Evolutionary conservation across 2,888 invertebrate species (phyloP).

Genomic region (Neoscelio sp.): DNA sequence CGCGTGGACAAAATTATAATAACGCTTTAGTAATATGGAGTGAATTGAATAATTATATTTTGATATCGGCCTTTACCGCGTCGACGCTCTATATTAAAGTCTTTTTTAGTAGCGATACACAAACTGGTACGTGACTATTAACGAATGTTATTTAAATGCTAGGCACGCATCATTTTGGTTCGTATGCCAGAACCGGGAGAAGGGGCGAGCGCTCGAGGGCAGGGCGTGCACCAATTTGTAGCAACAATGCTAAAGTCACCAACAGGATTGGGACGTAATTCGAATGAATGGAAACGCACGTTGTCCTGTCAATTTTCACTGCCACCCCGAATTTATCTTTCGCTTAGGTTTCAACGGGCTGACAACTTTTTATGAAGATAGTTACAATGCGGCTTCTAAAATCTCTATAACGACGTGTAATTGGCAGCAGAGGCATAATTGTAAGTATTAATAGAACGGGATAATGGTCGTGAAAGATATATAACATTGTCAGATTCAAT

Average conservation of each 20-base stretch:
- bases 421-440: constrained; percentile 46
- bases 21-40: constrained; percentile 23
- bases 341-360: constrained; percentile 76
- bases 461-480: neutral
- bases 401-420: constrained; percentile 46
- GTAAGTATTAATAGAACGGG: constrained; percentile 17
- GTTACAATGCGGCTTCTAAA: constrained; percentile 58
- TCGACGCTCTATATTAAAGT: constrained; percentile 42
- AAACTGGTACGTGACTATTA: constrained; percentile 71
- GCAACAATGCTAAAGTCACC: constrained; percentile 83
- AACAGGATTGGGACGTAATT: constrained; percentile 82
- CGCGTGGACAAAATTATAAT: constrained; percentile 23
- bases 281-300: constrained; percentile 81
- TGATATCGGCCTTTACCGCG: constrained; percentile 59
- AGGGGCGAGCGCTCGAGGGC: constrained; percentile 72
- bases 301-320: constrained; percentile 82
- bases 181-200: constrained; percentile 62
- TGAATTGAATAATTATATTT: constrained; percentile 64
- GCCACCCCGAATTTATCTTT: constrained; percentile 81
- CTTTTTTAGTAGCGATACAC: constrained; percentile 39
- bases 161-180: constrained; percentile 65
- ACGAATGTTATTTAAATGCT: constrained; percentile 72
- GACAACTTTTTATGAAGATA: constrained; percentile 70
- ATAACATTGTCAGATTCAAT: constrained; percentile 5
- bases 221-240: constrained; percentile 83